Evolutionary conservation across 35 echinoderm and acorn worm species (phyloP).

Genomic region (Acanthaster planci): DNA sequence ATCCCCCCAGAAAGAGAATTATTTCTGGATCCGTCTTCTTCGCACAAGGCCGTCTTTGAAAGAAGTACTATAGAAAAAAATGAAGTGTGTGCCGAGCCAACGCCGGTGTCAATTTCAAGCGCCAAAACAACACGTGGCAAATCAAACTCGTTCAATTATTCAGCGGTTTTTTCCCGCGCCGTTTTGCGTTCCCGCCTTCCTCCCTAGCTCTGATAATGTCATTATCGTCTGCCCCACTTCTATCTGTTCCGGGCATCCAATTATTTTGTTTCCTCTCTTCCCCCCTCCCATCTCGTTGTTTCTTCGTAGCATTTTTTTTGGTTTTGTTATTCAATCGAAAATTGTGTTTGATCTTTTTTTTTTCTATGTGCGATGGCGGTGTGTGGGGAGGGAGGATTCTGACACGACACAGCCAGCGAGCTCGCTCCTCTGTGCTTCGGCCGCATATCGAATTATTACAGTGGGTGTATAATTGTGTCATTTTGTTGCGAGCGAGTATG

Average conservation of each 20-base stretch:
- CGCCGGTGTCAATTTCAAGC: constrained; percentile 10
- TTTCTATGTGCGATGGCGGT: too few relatives aligned
- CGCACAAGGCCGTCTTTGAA: too few relatives aligned
- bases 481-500: background rate
- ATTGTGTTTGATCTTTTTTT: background rate
- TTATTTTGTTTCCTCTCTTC: background rate
- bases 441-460: constrained; percentile 1
- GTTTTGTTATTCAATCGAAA: background rate
- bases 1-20: too few relatives aligned
- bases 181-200: background rate
- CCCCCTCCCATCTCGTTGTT: background rate
- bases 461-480: constrained; percentile 10
- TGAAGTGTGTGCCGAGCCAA: background rate
- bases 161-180: background rate
- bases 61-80: background rate
- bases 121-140: constrained; percentile 2
- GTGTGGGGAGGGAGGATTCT: too few relatives aligned
- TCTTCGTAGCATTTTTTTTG: background rate
- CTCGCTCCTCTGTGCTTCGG: background rate
- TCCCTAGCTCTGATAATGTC: background rate
- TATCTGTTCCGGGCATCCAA: too few relatives aligned
- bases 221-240: constrained; percentile 23
- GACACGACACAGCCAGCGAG: background rate
- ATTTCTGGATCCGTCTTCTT: too few relatives aligned
- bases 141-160: constrained; percentile 25